Conservation (phyloP, 2,113 vertebrate species). For the Arenaria interpres region DNA sequence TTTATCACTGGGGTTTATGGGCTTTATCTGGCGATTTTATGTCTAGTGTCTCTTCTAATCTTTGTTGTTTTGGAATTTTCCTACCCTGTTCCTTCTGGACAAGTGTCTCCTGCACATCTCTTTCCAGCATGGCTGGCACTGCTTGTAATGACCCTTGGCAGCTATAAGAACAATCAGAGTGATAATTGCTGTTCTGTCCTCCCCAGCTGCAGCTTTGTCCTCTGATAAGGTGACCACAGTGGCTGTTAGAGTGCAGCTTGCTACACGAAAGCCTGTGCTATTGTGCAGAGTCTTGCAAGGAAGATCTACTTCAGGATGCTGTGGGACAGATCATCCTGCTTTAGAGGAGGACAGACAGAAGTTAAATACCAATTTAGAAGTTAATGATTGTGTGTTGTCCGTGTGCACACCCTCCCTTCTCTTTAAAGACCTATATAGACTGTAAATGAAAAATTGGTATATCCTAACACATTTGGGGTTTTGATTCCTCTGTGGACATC, state of each 20-base stretch:
- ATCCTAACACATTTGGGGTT: not conserved
- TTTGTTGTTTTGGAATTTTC: not conserved
- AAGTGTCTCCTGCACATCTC: not conserved
- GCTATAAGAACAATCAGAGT: not conserved
- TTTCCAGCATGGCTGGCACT: not conserved
- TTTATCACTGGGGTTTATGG: not conserved
- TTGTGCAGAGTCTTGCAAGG: not conserved
- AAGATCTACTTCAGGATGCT: not conserved
- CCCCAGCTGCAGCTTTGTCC: not conserved
- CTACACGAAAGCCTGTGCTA: not conserved
- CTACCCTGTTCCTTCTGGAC: not conserved
- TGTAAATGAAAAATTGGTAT: not conserved
- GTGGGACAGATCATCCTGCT: not conserved
- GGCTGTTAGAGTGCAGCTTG: not conserved
- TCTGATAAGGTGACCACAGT: not conserved
- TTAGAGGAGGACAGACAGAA: not conserved
- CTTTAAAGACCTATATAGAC: not conserved
- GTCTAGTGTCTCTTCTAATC: not conserved
- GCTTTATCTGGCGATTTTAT: not conserved
- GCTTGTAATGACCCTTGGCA: not conserved
- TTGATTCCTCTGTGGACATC: not conserved
- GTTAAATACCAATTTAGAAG: not conserved
- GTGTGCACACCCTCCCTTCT: not conserved
- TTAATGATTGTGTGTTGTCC: not conserved
- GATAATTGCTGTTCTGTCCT: not conserved